A percentile compares a stretch with the other conserved stretches of the same genome.
These are phyloP conservation scores for Sarcophaga rosellei DNA, from an alignment of 2,888 invertebrate genomes.

Conservation along the genomic window DNA sequence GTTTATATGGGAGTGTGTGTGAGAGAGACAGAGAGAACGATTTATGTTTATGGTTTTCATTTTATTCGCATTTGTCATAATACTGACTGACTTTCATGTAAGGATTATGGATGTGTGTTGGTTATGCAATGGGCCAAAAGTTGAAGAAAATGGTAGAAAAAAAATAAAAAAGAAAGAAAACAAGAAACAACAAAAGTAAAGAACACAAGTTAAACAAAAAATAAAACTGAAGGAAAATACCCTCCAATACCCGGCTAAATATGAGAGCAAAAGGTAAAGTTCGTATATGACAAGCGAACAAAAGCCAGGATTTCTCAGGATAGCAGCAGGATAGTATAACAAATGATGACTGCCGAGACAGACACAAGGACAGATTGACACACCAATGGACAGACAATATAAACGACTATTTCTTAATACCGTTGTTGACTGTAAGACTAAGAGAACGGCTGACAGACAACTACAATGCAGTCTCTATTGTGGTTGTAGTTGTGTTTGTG, in stretches of 20 bases:
- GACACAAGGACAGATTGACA: conserved; percentile 22
- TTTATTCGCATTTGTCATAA: conserved; percentile 58
- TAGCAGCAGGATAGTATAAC: conserved; percentile 53
- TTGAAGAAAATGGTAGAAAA: conserved; percentile 39
- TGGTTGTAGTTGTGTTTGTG: conserved; percentile 2
- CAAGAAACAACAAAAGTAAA: not conserved
- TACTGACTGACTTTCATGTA: conserved; percentile 57
- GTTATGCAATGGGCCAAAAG: conserved; percentile 17
- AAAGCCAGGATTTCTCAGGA: conserved; percentile 48
- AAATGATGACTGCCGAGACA: conserved; percentile 44
- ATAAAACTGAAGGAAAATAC: conserved; percentile 17
- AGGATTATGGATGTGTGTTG: conserved; percentile 19
- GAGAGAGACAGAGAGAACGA: no score
- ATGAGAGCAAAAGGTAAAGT: conserved; percentile 60
- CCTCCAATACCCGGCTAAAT: conserved; percentile 10
- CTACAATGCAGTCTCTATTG: conserved; percentile 63
- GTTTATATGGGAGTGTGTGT: no score
- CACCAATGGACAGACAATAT: not conserved
- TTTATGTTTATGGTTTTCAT: conserved; percentile 8
- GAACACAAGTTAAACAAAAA: conserved; percentile 30
- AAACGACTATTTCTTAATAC: not conserved
- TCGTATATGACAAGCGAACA: conserved; percentile 55
- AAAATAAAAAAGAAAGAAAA: not conserved
- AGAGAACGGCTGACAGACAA: conserved; percentile 52
- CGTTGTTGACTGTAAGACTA: conserved; percentile 14